A percentile compares a stretch with the other conserved stretches of the same genome.
These are phyloP conservation scores for Thelaira solivaga DNA, from an alignment of 2,888 invertebrate species.

Conservation along the genomic window DNA sequence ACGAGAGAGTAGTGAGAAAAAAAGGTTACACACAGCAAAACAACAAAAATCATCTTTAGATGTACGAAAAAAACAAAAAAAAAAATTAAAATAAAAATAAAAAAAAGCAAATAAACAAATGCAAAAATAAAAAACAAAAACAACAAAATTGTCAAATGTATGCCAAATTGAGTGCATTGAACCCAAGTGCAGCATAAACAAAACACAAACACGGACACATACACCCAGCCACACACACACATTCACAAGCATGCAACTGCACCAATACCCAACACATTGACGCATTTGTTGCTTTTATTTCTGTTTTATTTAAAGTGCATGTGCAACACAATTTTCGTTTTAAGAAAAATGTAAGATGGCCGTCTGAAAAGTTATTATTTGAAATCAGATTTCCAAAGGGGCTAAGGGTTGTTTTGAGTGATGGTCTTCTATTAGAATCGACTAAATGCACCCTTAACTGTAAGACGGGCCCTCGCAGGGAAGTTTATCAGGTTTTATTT, in stretches of 20 bases:
- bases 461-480: too few relatives aligned
- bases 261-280: conserved; percentile 23
- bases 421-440: too few relatives aligned
- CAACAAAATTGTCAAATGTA: conserved; percentile 64
- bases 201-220: conserved; percentile 20
- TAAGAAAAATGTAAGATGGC: neutral
- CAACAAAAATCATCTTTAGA: conserved; percentile 25
- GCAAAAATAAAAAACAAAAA: conserved; percentile 46
- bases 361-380: neutral
- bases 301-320: conserved; percentile 36
- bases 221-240: neutral
- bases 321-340: conserved; percentile 49
- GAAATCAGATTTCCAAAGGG: neutral
- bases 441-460: too few relatives aligned
- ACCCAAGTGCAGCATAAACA: conserved; percentile 61
- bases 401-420: neutral
- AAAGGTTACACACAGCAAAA: neutral
- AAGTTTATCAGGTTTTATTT: too few relatives aligned
- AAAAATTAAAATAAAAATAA: conserved; percentile 42
- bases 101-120: conserved; percentile 40
- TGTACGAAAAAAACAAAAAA: conserved; percentile 13
- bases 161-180: conserved; percentile 65
- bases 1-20: conserved; percentile 27
- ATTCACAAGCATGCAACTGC: conserved; percentile 18
- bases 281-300: conserved; percentile 24